Base-by-base conservation (phyloP, 1,140 invertebrate genomes). In the Pseudomyrmex dendroicus region DNA sequence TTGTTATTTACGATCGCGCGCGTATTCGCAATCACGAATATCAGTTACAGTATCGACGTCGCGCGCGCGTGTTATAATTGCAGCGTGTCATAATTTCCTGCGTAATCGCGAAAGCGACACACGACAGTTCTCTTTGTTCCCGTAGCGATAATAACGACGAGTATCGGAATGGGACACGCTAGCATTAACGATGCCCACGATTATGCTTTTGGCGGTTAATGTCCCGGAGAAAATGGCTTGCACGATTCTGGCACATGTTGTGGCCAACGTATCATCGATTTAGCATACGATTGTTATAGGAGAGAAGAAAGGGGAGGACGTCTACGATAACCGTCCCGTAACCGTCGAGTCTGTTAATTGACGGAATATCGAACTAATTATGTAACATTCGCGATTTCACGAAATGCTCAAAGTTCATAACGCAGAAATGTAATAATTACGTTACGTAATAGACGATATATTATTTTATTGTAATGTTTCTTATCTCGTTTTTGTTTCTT, bases 181-280 rank as follows among this genome's bases (percentile, higher is more conserved):
- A 15, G 63, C 66, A 73, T 82, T 86, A 76, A 83, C 84, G 35
- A 83, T 77, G 59, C 73, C 35, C 44, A 48, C 48, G 61, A 59
- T 52, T 22, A 8, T 17, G 17, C 83, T 86, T 82, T 66, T 57
- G 46, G 66, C 57, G 20, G 56, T 25, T 83, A 86, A 86, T 82
- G 80, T 82, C 20, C 57, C 20, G 15, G 64, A 73, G 85, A 87
- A 87, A 84, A 86, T 68, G 62, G 52, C 54, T 46, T 20, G 52
- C 12, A 48, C 54, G 83, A 56, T 35, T 35, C 46, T 48, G 56
- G 56, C 67, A 77, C 70, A 48, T 68, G 66, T 73, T 86, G 64
- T 83, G 83, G 86, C 62, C 35, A 52, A 35, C 15, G 64, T 74
- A 67, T 61, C 86, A 86, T 84, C 85, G 86, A 87, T 87, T 77